These are phyloP conservation scores for Neodiprion virginianus DNA, from an alignment of 1,140 invertebrate genomes.

Conservation along the genomic window DNA sequence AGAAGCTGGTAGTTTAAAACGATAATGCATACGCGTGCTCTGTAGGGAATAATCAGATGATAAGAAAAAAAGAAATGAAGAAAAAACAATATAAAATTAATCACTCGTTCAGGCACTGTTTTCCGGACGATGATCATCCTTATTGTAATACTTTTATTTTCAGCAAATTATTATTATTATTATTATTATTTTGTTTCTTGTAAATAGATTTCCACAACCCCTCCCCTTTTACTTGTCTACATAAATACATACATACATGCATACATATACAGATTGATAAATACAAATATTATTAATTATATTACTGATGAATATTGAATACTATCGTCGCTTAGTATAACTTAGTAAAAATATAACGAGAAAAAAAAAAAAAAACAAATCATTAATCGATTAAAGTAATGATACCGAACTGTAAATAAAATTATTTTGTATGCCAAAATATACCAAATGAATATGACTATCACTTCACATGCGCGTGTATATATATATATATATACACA, in stretches of 20 bases:
- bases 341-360: neutral
- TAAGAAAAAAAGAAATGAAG: constrained; percentile 18
- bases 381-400: constrained; percentile 35
- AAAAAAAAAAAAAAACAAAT: constrained; percentile 22
- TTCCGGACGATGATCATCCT: too few relatives aligned
- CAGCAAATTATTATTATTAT: too few relatives aligned
- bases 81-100: constrained; percentile 17
- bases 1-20: too few relatives aligned
- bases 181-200: too few relatives aligned
- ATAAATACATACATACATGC: neutral
- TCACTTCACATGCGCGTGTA: neutral
- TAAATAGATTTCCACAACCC: too few relatives aligned
- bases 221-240: too few relatives aligned
- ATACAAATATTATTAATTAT: constrained; percentile 27
- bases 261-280: neutral
- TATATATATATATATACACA: neutral
- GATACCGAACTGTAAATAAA: constrained; percentile 56
- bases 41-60: constrained; percentile 5
- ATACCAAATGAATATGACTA: constrained; percentile 51
- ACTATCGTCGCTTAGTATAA: constrained; percentile 42
- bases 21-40: too few relatives aligned
- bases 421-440: constrained; percentile 62
- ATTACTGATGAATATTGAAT: constrained; percentile 37
- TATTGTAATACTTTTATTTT: too few relatives aligned
- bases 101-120: neutral